Evolutionary conservation across 1,140 invertebrate genomes (phyloP).

Genomic region (Stegodyphus dumicola): DNA sequence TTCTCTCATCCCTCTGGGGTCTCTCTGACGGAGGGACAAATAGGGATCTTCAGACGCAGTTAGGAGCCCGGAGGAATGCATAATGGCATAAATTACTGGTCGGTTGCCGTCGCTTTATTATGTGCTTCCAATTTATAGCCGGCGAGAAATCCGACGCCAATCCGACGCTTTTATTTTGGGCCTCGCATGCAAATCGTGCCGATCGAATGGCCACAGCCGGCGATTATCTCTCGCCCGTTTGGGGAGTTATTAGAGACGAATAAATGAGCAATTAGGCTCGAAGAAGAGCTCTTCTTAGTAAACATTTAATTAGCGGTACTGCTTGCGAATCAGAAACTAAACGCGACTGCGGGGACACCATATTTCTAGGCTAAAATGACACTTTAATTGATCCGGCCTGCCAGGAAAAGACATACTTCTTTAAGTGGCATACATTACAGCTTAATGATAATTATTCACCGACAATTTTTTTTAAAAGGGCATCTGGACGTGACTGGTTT

Average conservation of each 20-base stretch:
- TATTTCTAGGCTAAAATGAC: no score
- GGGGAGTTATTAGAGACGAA: conserved; percentile 38
- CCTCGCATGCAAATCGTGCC: conserved; percentile 23
- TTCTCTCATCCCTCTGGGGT: not conserved
- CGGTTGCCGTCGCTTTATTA: conserved; percentile 24
- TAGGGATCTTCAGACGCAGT: not conserved
- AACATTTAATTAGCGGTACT: not conserved
- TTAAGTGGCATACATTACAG: no score
- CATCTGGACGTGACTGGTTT: no score
- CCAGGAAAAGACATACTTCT: no score
- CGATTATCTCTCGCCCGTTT: conserved; percentile 32
- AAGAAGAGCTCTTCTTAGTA: conserved; percentile 11
- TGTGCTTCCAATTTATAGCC: conserved; percentile 34
- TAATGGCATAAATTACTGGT: conserved; percentile 46
- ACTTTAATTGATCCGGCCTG: no score
- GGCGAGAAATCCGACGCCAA: conserved; percentile 42
- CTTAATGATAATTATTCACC: no score
- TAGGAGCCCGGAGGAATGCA: not conserved
- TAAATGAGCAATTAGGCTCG: conserved; percentile 46
- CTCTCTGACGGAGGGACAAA: conserved; percentile 27
- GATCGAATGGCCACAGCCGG: not conserved
- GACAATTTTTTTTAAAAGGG: no score
- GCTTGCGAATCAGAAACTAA: no score
- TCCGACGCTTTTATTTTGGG: conserved; percentile 27
- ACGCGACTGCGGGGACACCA: no score